Evolutionary conservation across 2,797 vertebrate genomes (phyloP).

Genomic region (Ctenopoma multispine): DNA sequence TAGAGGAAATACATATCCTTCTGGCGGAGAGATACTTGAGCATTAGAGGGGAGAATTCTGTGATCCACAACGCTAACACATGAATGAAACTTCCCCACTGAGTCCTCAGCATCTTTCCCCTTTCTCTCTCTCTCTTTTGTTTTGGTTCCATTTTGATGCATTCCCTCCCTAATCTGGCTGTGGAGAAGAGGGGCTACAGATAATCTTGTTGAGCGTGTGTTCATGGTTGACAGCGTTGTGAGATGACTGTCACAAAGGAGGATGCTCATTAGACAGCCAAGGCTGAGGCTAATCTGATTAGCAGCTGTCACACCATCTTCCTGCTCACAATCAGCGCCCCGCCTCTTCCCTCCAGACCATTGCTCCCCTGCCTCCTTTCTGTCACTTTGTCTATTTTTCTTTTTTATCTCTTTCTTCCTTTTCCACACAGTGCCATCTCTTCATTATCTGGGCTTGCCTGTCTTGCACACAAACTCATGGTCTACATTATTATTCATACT

Average conservation of each 20-base stretch:
- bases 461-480: constrained; percentile 19
- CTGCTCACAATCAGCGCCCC: constrained; percentile 73
- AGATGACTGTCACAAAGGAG: constrained; percentile 85
- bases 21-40: constrained; percentile 66
- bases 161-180: constrained; percentile 80
- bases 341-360: constrained; percentile 55
- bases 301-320: constrained; percentile 84
- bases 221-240: constrained; percentile 80
- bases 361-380: constrained; percentile 65
- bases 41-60: constrained; percentile 74
- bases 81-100: constrained; percentile 77
- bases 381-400: constrained; percentile 43
- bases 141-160: constrained; percentile 75
- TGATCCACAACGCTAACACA: constrained; percentile 77
- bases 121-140: constrained; percentile 59
- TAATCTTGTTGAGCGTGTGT: constrained; percentile 79
- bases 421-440: constrained; percentile 43
- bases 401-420: constrained; percentile 19
- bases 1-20: constrained; percentile 70
- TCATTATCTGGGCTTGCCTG: constrained; percentile 36
- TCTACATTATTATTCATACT: constrained; percentile 20
- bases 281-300: constrained; percentile 87
- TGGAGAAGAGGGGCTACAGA: constrained; percentile 70
- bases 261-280: constrained; percentile 86
- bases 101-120: constrained; percentile 61